Conservation (phyloP, 2,797 vertebrate genomes). For the Anisognathus igniventris region DNA sequence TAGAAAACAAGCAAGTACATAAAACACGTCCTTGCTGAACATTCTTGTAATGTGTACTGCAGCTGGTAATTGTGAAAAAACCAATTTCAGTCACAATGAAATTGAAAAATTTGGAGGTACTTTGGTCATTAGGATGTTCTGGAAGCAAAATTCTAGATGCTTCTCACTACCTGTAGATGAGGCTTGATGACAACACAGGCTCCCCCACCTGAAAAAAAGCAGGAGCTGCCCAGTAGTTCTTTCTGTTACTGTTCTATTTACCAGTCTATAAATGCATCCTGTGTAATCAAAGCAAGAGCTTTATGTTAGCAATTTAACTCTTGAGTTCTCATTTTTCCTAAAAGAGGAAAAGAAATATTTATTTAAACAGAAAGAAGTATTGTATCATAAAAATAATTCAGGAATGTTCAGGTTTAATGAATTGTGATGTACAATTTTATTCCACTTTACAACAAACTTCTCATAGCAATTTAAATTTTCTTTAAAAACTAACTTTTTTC, state of each 20-base stretch:
- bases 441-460: neutral
- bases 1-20: neutral
- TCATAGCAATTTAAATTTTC: neutral
- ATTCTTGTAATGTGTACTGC: neutral
- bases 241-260: neutral
- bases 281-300: neutral
- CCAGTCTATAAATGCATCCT: neutral
- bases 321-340: neutral
- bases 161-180: neutral
- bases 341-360: neutral
- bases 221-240: neutral
- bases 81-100: neutral
- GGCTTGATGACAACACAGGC: neutral
- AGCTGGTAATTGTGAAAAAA: neutral
- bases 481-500: neutral
- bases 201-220: neutral
- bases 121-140: neutral
- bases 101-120: neutral
- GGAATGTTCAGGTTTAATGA: neutral
- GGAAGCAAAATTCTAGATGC: neutral
- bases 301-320: neutral
- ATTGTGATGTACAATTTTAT: neutral
- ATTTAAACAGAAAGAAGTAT: neutral
- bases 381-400: neutral
- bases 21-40: neutral